A percentile compares a stretch with the other conserved stretches of the same genome.
Conservation (phyloP, 2,797 vertebrate species). For the Naso thynnoides region DNA sequence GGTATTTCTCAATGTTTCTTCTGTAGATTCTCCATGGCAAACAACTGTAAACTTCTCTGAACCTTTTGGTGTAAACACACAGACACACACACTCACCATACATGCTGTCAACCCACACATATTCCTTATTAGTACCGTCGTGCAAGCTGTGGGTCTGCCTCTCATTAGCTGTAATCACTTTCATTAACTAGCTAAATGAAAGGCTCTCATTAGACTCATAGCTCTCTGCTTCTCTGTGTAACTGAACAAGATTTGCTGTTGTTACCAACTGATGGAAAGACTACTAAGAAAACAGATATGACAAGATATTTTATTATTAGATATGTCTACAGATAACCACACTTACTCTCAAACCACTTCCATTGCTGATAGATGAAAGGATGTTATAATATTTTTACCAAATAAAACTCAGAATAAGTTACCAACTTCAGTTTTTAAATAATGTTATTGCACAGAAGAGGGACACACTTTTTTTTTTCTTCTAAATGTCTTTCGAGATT, state of each 20-base stretch:
- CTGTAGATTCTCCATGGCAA: slow-evolving; percentile 30
- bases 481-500: too few relatives aligned
- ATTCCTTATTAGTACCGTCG: slow-evolving; percentile 36
- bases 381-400: too few relatives aligned
- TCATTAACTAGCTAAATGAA: slow-evolving; percentile 60
- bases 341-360: too few relatives aligned
- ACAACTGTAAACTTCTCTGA: slow-evolving; percentile 50
- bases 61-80: slow-evolving; percentile 52
- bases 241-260: slow-evolving; percentile 7
- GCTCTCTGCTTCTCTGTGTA: slow-evolving; percentile 24
- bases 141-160: neutral
- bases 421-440: too few relatives aligned
- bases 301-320: slow-evolving; percentile 1
- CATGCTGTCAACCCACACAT: slow-evolving; percentile 28
- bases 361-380: too few relatives aligned
- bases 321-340: too few relatives aligned
- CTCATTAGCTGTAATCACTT: slow-evolving; percentile 54
- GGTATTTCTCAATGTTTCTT: slow-evolving; percentile 50
- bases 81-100: neutral
- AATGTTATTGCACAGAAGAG: too few relatives aligned
- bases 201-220: slow-evolving; percentile 46
- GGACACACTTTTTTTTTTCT: too few relatives aligned
- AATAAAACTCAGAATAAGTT: too few relatives aligned
- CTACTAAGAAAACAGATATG: slow-evolving; percentile 12
- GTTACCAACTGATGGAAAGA: slow-evolving; percentile 17